Evolutionary conservation across 1,140 invertebrate genomes (phyloP), one percentile per base, ranked within the genome.

Genomic region (Copidosoma floridanum): DNA sequence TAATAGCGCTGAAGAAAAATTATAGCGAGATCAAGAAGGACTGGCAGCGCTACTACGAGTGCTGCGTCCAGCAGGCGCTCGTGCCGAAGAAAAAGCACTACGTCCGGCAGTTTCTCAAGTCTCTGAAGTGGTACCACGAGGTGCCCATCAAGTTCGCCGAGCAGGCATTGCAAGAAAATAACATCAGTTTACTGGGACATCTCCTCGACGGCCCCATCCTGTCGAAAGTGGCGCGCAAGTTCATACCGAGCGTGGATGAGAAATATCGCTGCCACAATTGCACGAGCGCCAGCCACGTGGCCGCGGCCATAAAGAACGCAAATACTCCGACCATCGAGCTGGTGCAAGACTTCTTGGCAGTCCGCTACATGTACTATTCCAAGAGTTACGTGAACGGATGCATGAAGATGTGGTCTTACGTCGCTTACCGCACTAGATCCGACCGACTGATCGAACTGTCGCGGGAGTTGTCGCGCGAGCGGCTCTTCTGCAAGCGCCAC

Each of bases 101-200:
- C 23, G 40, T 61, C 10, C 63, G 21, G 27, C 32, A 10, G 3
- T 78, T 77, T 24, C 0, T 79, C 0, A 71, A 50, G 40, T 23
- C 38, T 0, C 37, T 43, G 6, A 68, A 65, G 0, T 79, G 77
- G 77, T 71, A 77, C 32, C 65, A 73, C 12, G 60, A 72, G 1
- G 57, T 79, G 4, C 76, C 77, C 0, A 65, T 74, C 0, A 71
- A 63, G 26, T 76, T 78, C 52, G 47, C 52, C 0, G 21, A 67
- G 10, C 20, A 41, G 52, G 55, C 48, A 0, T 24, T 69, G 0
- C 46, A 64, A 14, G 53, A 63, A 20, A 51, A 53, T 1, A 63
- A 63, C 43, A 57, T 57, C 4, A 18, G 48, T 12, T 46, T 62
- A 3, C 41, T 62, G 38, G 53, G 53, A 5, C 51, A 62, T 21